These are phyloP conservation scores for Plebejus melissa DNA, from an alignment of 2,888 invertebrate species.

Conservation along the genomic window DNA sequence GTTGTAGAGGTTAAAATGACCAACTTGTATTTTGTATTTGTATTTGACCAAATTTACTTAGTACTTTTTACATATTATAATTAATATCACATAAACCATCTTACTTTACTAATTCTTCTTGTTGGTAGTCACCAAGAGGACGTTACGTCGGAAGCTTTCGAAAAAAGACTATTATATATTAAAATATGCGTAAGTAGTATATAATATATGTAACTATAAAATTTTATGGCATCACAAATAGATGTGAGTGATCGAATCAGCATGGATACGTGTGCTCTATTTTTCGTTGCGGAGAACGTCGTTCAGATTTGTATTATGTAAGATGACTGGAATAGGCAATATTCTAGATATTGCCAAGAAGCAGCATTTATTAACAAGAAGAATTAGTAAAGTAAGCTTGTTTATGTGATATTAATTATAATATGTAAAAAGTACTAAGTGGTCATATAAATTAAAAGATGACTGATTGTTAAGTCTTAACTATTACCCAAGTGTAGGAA, in stretches of 20 bases:
- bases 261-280: background rate
- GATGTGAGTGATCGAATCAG: slow-evolving; percentile 1
- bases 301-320: background rate
- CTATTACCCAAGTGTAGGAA: background rate
- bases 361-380: too few relatives aligned
- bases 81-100: too few relatives aligned
- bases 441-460: too few relatives aligned
- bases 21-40: background rate
- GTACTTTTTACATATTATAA: too few relatives aligned
- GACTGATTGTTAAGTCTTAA: too few relatives aligned
- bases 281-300: background rate
- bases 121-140: background rate
- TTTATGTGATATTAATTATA: too few relatives aligned
- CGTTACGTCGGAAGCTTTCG: background rate
- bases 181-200: background rate
- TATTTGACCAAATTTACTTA: too few relatives aligned
- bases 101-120: too few relatives aligned
- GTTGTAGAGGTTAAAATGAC: background rate
- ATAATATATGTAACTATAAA: background rate
- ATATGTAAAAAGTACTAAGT: too few relatives aligned
- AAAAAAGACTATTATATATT: background rate
- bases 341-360: background rate
- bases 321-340: background rate
- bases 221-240: slow-evolving; percentile 15
- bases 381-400: too few relatives aligned